Evolutionary conservation across 2,113 vertebrate species (phyloP), one percentile per base, ranked within the genome.

Genomic region (Mola mola): DNA sequence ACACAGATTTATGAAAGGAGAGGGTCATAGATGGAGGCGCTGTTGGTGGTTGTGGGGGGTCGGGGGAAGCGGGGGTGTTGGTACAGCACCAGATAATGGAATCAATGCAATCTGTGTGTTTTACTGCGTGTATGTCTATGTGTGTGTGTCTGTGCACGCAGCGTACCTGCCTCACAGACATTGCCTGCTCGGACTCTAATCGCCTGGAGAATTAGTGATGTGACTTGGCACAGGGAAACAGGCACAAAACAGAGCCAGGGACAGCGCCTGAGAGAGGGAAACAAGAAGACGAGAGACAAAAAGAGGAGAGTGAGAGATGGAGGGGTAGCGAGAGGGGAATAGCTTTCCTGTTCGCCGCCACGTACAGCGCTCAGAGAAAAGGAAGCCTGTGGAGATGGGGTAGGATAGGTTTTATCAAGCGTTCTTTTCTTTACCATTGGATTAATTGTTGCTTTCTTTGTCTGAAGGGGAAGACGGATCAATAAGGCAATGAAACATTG

Each of bases 1-100:
- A 90, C 87, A 90, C 83, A 84, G 85, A 89, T 90, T 88, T 89
- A 85, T 88, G 74, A 85, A 79, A 28, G 74, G 68, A 51, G 71
- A 57, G 56, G 78, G 81, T 86, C 78, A 85, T 50, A 75, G 78
- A 77, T 79, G 65, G 72, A 78, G 75, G 44, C 47, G 64, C 66
- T 78, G 81, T 63, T 77, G 74, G 70, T 82, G 75, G 69, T 44
- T 65, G 79, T 57, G 73, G 71, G 79, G 71, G 72, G 63, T 47
- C 53, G 76, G 74, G 44, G 79, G 62, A 60, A 57, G 72, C 72
- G 38, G 72, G 71, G 81, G 48, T 83, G 77, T 80, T 74, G 85
- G 75, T 82, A 84, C 67, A 83, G 73, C 80, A 81, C 77, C 72
- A 85, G 82, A 89, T 77, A 87, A 88, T 80, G 76, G 81, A 86